Percentiles rank a stretch among this genome's conserved stretches.
phyloP scores from a whole-genome alignment of 2,888 invertebrate genomes.

The Stenodera caucasica region DNA sequence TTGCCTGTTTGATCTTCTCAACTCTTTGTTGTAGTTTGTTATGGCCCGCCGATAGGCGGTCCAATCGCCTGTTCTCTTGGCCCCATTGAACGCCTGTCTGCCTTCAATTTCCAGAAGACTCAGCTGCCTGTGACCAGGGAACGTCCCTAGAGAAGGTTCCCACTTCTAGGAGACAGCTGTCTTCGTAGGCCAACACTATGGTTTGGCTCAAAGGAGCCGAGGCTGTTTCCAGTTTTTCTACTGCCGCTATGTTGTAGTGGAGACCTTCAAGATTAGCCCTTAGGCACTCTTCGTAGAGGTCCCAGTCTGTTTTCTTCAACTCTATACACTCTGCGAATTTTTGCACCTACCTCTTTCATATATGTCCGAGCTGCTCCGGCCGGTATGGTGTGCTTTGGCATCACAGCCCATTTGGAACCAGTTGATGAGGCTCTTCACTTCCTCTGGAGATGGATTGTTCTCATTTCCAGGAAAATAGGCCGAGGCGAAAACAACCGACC shows the following conservation, averaged over 20 bases:
- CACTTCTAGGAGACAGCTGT: not conserved
- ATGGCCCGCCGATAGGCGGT: not conserved
- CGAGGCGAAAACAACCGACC: slow-evolving; percentile 7
- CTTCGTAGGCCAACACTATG: not conserved
- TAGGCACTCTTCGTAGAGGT: not conserved
- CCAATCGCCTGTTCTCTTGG: not conserved
- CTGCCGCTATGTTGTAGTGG: not conserved
- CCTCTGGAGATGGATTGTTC: not conserved
- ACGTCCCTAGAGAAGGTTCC: not conserved
- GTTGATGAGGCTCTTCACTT: not conserved
- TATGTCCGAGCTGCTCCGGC: slow-evolving; percentile 18
- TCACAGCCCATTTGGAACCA: slow-evolving; percentile 12
- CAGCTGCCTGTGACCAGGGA: not conserved
- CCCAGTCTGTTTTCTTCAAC: slow-evolving; percentile 3
- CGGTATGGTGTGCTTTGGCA: slow-evolving; percentile 15
- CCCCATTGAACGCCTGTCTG: not conserved
- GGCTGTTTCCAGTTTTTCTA: not conserved
- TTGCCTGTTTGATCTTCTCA: not conserved
- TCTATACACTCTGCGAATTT: not conserved
- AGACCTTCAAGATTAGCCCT: not conserved
- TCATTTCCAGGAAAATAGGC: slow-evolving; percentile 1
- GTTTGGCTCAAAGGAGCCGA: not conserved
- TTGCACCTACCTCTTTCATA: slow-evolving; percentile 12
- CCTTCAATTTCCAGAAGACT: not conserved
- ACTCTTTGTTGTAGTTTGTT: not conserved